Conservation (phyloP, 2,797 vertebrate species). For the Phrynocephalus vlangalii region DNA sequence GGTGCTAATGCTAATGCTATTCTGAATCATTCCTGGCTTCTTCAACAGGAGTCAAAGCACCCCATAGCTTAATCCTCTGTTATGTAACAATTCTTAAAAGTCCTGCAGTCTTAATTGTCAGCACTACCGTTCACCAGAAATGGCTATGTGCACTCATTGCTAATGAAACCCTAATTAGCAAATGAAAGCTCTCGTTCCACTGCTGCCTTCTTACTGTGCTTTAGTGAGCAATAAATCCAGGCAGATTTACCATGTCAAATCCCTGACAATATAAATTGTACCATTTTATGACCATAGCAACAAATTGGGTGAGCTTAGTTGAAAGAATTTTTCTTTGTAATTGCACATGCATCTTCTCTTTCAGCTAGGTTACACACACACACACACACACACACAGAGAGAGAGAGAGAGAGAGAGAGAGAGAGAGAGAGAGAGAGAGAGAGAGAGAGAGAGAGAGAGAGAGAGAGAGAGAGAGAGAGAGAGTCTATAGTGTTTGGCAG, state of each 20-base stretch:
- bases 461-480: no score
- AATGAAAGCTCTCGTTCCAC: not conserved
- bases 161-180: not conserved
- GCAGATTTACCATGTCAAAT: not conserved
- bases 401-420: no score
- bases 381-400: not conserved
- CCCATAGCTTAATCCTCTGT: not conserved
- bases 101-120: not conserved
- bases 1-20: no score
- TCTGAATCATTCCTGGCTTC: not conserved
- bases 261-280: not conserved
- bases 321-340: not conserved
- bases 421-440: no score
- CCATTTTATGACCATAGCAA: slow-evolving; percentile 2
- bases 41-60: not conserved
- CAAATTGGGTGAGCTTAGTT: not conserved
- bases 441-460: no score
- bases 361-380: not conserved
- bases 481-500: no score
- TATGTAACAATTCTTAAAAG: not conserved
- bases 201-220: not conserved
- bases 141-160: not conserved
- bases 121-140: not conserved
- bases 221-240: not conserved
- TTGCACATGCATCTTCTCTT: not conserved